Evolutionary conservation across 2,888 invertebrate species (phyloP).

Genomic region (Abscondita cerata): DNA sequence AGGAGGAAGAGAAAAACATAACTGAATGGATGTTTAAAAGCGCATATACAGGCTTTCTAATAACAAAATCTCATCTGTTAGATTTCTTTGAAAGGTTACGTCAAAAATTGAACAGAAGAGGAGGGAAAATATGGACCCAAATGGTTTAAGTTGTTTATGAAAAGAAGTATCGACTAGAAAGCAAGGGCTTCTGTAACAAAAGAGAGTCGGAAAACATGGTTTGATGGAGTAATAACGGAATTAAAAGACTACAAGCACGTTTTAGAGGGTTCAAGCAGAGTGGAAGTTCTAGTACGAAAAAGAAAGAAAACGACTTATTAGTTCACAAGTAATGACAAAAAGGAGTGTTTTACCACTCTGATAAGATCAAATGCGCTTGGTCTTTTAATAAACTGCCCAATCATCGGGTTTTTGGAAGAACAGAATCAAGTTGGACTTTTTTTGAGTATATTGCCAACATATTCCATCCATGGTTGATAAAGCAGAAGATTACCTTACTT

Average conservation of each 20-base stretch:
- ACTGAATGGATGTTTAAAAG: no score
- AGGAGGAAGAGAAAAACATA: no score
- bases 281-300: neutral
- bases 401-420: no score
- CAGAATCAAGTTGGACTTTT: constrained; percentile 13
- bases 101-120: no score
- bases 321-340: no score
- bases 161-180: neutral
- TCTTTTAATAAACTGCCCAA: no score
- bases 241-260: neutral
- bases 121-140: no score
- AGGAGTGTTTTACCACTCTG: neutral
- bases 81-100: no score
- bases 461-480: constrained; percentile 19
- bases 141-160: neutral
- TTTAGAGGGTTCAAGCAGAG: neutral
- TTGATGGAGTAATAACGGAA: neutral
- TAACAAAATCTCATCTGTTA: no score
- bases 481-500: constrained; percentile 17
- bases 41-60: no score
- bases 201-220: neutral
- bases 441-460: no score
- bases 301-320: neutral
- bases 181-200: neutral
- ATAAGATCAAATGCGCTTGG: neutral